Percentiles rank a stretch among this genome's conserved stretches.
Conservation (phyloP, 2,113 vertebrate species). For the Leuciscus idus region DNA sequence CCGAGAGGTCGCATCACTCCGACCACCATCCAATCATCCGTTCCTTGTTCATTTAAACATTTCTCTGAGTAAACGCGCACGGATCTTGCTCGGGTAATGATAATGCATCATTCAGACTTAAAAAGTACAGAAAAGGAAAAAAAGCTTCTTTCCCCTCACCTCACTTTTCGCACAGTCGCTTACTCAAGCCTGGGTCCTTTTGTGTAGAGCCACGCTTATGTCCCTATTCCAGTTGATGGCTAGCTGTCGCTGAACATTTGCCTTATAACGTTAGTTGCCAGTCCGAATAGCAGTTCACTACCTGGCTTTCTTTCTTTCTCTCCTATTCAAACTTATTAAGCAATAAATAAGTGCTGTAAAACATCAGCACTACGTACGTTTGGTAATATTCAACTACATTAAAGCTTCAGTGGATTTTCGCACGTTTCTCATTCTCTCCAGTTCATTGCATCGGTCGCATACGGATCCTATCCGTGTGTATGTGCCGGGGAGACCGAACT, state of each 20-base stretch:
- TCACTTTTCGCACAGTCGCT: constrained; percentile 53
- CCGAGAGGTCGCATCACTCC: constrained; percentile 42
- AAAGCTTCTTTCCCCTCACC: constrained; percentile 50
- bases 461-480: constrained; percentile 49
- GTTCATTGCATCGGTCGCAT: constrained; percentile 50
- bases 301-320: constrained; percentile 32
- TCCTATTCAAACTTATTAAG: constrained; percentile 42
- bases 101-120: constrained; percentile 20
- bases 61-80: constrained; percentile 39
- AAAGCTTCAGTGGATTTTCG: constrained; percentile 48
- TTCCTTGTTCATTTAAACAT: constrained; percentile 45
- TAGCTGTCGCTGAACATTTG: constrained; percentile 59
- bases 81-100: constrained; percentile 1
- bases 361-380: not conserved
- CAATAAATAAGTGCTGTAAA: not conserved
- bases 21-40: constrained; percentile 24
- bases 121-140: constrained; percentile 1
- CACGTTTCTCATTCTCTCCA: constrained; percentile 47
- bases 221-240: constrained; percentile 56
- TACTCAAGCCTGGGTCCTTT: constrained; percentile 60
- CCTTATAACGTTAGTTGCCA: constrained; percentile 49
- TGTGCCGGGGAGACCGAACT: constrained; percentile 51
- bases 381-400: not conserved
- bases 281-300: constrained; percentile 48
- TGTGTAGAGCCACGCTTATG: constrained; percentile 57